A percentile compares a stretch with the other conserved stretches of the same genome.
phyloP scores from a whole-genome alignment of 2,888 invertebrate genomes.

The Ferdinandea cuprea region DNA sequence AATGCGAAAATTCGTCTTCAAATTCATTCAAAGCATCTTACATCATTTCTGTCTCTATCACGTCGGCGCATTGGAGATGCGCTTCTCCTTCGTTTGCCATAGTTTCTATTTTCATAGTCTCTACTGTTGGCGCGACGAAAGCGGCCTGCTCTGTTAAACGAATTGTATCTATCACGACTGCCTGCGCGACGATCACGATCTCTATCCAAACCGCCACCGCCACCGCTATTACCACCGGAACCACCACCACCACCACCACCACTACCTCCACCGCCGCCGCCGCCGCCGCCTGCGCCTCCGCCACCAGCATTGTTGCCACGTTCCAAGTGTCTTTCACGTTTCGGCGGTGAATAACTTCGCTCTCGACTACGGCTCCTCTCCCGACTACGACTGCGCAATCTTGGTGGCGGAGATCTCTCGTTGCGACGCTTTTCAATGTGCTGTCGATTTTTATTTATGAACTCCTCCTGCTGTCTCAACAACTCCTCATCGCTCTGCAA shows the following conservation, averaged over 20 bases:
- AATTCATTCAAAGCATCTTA: conserved; percentile 75
- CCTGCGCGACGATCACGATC: conserved; percentile 76
- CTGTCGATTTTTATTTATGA: conserved; percentile 82
- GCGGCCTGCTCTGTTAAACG: conserved; percentile 63
- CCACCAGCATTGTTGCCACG: conserved; percentile 70
- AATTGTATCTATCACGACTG: conserved; percentile 76
- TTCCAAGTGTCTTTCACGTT: conserved; percentile 74
- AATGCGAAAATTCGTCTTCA: not conserved
- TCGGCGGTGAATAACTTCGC: conserved; percentile 82
- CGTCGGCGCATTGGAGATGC: conserved; percentile 78
- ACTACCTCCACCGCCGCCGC: conserved; percentile 62
- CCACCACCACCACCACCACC: conserved; percentile 74
- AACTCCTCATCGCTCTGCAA: conserved; percentile 82
- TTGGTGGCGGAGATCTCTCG: conserved; percentile 80
- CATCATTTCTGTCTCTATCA: conserved; percentile 79
- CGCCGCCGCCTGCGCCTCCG: conserved; percentile 69
- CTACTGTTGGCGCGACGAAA: conserved; percentile 79
- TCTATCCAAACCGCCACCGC: conserved; percentile 76
- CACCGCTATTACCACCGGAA: conserved; percentile 67
- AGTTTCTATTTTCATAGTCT: conserved; percentile 79
- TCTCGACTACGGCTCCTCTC: conserved; percentile 81
- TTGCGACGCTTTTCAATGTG: conserved; percentile 82
- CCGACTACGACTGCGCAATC: conserved; percentile 77
- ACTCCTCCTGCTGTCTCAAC: conserved; percentile 82
- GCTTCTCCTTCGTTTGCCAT: conserved; percentile 81